phyloP scores from a whole-genome alignment of 2,113 vertebrate species.

The Neoarius graeffei region DNA sequence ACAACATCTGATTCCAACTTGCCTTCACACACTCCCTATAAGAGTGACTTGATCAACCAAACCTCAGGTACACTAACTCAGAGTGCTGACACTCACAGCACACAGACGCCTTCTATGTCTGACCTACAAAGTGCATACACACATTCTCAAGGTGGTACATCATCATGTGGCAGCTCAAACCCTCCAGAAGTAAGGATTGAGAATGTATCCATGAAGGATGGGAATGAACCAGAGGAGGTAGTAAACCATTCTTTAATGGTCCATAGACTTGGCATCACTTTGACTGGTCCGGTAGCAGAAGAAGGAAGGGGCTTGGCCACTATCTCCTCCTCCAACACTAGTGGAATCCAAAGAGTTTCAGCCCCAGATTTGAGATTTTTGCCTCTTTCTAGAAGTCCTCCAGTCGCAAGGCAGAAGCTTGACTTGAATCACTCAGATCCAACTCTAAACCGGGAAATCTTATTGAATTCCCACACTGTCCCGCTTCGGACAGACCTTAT shows the following conservation, averaged over 20 bases:
- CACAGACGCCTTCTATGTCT: slow-evolving; percentile 5
- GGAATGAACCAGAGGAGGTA: slow-evolving; percentile 62
- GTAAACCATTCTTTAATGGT: slow-evolving; percentile 40
- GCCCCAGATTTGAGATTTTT: slow-evolving; percentile 80
- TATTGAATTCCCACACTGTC: slow-evolving; percentile 35
- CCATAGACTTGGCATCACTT: slow-evolving; percentile 52
- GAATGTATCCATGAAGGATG: slow-evolving; percentile 58
- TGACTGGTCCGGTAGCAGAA: slow-evolving; percentile 65
- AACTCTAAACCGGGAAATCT: slow-evolving; percentile 57
- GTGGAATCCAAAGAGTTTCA: slow-evolving; percentile 77
- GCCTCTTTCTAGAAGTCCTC: slow-evolving; percentile 80
- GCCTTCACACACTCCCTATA: neutral
- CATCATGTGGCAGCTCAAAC: neutral
- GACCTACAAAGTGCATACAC: neutral
- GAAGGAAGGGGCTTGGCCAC: slow-evolving; percentile 57
- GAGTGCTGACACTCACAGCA: slow-evolving; percentile 11
- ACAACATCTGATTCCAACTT: slow-evolving; percentile 18
- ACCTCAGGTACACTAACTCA: slow-evolving; percentile 17
- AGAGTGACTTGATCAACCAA: slow-evolving; percentile 16
- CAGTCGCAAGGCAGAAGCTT: slow-evolving; percentile 71
- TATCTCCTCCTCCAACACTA: slow-evolving; percentile 74
- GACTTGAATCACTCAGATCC: slow-evolving; percentile 56
- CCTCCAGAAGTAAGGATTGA: slow-evolving; percentile 58
- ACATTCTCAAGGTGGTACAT: neutral
- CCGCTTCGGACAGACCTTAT: neutral